These are phyloP conservation scores for Ictalurus furcatus DNA, from an alignment of 2,113 vertebrate species.

Conservation along the genomic window DNA sequence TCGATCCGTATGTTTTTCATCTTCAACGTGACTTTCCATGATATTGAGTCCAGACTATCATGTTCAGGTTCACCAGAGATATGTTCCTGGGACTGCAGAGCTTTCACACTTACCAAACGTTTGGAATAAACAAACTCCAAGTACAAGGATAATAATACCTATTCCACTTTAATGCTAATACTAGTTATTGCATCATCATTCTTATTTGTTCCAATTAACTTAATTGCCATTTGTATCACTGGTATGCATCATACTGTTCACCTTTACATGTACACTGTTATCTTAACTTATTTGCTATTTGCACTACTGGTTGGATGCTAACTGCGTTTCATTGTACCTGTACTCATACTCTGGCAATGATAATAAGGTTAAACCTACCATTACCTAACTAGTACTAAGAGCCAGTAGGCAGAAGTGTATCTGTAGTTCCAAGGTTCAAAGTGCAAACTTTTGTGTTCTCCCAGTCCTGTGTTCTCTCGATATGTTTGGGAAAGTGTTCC, in stretches of 20 bases:
- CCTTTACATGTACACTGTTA: too few species aligned
- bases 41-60: neutral
- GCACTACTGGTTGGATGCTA: too few species aligned
- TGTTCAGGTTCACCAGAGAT: neutral
- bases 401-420: neutral
- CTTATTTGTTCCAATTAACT: too few species aligned
- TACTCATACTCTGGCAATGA: too few species aligned
- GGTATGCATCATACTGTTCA: too few species aligned
- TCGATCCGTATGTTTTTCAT: neutral
- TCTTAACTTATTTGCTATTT: too few species aligned
- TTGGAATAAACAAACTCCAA: neutral
- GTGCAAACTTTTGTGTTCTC: too few species aligned
- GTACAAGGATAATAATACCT: neutral
- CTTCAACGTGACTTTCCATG: neutral
- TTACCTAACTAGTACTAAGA: neutral
- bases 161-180: neutral
- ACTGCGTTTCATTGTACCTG: too few species aligned
- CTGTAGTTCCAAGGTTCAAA: too few species aligned
- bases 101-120: neutral
- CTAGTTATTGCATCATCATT: neutral
- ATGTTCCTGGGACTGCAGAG: neutral
- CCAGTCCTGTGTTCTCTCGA: neutral
- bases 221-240: too few species aligned
- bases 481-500: neutral
- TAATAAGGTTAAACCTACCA: too few species aligned